A percentile compares a stretch with the other conserved stretches of the same genome.
These are phyloP conservation scores for Ditula angustiorana DNA, from an alignment of 2,888 invertebrate species.

Conservation along the genomic window DNA sequence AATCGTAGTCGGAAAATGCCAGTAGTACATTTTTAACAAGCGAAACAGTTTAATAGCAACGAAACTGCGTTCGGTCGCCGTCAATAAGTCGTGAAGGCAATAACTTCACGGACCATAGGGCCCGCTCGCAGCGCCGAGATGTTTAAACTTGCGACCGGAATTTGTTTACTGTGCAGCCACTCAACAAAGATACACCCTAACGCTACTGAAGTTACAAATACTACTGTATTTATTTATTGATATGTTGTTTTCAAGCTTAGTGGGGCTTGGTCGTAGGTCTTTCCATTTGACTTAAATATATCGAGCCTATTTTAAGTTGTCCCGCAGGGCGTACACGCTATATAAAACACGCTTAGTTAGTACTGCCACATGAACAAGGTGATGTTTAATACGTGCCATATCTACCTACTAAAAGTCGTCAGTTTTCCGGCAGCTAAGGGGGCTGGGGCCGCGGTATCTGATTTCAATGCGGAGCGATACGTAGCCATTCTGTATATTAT, in stretches of 20 bases:
- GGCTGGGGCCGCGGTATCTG: no score
- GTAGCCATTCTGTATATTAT: no score
- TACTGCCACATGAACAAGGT: no score
- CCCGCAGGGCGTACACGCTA: no score
- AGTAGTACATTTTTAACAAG: constrained; percentile 47
- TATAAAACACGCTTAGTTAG: no score
- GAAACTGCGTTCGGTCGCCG: constrained; percentile 41
- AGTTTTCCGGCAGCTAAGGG: no score
- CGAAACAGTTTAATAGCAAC: constrained; percentile 36
- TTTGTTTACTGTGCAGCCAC: constrained; percentile 60
- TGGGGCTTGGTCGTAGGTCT: neutral
- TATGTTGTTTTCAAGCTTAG: neutral
- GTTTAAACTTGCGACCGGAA: constrained; percentile 67
- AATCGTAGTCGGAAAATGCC: constrained; percentile 42
- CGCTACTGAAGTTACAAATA: constrained; percentile 34
- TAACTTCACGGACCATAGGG: constrained; percentile 69
- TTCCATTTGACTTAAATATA: neutral
- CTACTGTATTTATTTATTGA: neutral
- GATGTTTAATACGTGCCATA: no score
- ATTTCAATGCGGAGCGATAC: no score
- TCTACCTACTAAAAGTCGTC: no score
- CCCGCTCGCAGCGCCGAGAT: constrained; percentile 61
- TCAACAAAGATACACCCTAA: constrained; percentile 48
- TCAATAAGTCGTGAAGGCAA: constrained; percentile 69
- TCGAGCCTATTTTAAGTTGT: no score